Conservation (phyloP, 2,113 vertebrate genomes). For the Ramphastos sulfuratus region DNA sequence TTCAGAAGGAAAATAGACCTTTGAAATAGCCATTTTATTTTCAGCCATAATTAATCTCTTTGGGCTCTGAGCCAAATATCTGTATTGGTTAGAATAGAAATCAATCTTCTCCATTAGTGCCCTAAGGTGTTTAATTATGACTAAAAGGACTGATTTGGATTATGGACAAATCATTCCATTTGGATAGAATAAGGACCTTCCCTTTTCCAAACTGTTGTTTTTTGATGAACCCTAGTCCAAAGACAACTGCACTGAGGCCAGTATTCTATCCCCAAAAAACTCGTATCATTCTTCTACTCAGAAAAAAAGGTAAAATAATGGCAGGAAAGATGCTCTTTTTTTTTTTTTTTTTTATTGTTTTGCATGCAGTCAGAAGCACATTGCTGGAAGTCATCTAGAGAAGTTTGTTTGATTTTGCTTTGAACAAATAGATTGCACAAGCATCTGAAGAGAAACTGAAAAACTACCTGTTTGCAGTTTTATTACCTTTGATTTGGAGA, state of each 20-base stretch:
- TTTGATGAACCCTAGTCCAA: background rate
- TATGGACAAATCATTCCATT: background rate
- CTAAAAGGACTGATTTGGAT: background rate
- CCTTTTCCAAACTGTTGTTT: background rate
- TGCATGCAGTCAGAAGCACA: background rate
- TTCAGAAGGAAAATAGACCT: background rate
- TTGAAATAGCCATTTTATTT: constrained; percentile 1
- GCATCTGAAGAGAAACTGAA: background rate
- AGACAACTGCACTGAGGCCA: background rate
- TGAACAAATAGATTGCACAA: background rate
- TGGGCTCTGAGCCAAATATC: background rate
- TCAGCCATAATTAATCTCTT: background rate
- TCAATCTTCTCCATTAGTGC: background rate
- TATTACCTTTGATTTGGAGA: background rate
- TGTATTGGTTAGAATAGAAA: background rate
- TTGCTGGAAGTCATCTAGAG: background rate
- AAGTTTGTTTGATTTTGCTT: background rate
- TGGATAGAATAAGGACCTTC: background rate
- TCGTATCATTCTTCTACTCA: background rate
- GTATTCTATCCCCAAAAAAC: background rate
- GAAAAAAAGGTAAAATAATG: background rate
- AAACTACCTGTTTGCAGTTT: background rate
- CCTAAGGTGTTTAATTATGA: background rate
- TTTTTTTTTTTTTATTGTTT: background rate
- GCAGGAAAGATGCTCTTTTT: background rate